phyloP scores from a whole-genome alignment of 2,113 vertebrate species.

The Mobula birostris region DNA sequence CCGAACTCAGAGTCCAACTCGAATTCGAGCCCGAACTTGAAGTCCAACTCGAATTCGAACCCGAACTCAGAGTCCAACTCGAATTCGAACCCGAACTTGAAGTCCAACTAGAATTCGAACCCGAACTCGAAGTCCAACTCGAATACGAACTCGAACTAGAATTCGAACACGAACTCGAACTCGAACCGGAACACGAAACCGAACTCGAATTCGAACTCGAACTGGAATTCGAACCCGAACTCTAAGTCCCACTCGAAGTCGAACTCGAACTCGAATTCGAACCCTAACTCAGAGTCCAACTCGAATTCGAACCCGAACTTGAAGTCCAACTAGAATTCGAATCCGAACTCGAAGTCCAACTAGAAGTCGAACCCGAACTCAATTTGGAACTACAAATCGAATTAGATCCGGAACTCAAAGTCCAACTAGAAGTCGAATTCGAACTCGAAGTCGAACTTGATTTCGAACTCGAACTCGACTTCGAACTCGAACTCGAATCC shows the following conservation, averaged over 20 bases:
- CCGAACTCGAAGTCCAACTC: neutral
- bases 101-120: too few relatives aligned
- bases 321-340: too few relatives aligned
- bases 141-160: neutral
- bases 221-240: slow-evolving; percentile 3
- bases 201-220: neutral
- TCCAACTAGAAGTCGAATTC: neutral
- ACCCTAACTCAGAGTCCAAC: too few relatives aligned
- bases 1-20: slow-evolving; percentile 37
- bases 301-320: too few relatives aligned
- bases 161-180: slow-evolving; percentile 36
- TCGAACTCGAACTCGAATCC: neutral
- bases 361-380: too few relatives aligned
- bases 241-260: neutral
- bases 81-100: too few relatives aligned
- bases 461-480: neutral
- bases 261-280: slow-evolving; percentile 8
- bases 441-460: neutral
- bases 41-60: too few relatives aligned
- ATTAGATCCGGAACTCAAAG: neutral
- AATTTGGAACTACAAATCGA: too few relatives aligned
- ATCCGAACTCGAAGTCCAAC: too few relatives aligned
- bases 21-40: slow-evolving; percentile 39
- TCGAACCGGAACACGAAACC: slow-evolving; percentile 12
- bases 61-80: too few relatives aligned